Conservation (phyloP, 2,113 vertebrate genomes). For the Urocynchramus pylzowi region DNA sequence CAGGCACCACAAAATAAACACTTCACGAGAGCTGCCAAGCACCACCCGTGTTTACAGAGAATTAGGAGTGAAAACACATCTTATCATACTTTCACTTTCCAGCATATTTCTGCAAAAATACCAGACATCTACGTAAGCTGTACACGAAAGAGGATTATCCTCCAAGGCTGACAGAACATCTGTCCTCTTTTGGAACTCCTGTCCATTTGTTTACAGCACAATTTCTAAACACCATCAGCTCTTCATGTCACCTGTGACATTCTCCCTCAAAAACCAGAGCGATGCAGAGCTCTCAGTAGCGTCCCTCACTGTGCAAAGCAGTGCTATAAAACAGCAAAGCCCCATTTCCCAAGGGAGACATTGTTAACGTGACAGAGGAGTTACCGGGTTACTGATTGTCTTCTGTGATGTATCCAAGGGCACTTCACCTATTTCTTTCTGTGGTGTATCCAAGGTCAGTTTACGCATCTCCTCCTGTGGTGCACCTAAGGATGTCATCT, state of each 20-base stretch:
- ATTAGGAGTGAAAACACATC: not conserved
- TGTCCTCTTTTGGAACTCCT: not conserved
- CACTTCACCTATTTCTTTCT: not conserved
- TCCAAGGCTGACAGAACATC: not conserved
- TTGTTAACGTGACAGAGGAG: not conserved
- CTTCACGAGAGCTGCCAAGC: not conserved
- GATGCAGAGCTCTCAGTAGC: not conserved
- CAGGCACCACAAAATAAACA: not conserved
- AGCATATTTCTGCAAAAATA: not conserved
- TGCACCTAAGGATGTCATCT: conserved; percentile 60
- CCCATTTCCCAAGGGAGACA: not conserved
- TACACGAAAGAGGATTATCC: not conserved
- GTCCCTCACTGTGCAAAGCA: not conserved
- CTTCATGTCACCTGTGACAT: not conserved
- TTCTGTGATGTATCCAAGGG: not conserved
- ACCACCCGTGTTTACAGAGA: not conserved
- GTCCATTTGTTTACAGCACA: not conserved
- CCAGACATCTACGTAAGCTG: not conserved
- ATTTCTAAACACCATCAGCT: not conserved
- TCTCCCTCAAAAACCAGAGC: not conserved
- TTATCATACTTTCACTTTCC: not conserved
- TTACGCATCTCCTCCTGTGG: not conserved
- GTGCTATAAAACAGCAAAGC: not conserved
- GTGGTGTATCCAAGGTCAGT: not conserved
- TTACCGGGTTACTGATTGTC: conserved; percentile 69